Evolutionary conservation across 2,113 vertebrate species (phyloP).

Genomic region (Marmota flaviventris): DNA sequence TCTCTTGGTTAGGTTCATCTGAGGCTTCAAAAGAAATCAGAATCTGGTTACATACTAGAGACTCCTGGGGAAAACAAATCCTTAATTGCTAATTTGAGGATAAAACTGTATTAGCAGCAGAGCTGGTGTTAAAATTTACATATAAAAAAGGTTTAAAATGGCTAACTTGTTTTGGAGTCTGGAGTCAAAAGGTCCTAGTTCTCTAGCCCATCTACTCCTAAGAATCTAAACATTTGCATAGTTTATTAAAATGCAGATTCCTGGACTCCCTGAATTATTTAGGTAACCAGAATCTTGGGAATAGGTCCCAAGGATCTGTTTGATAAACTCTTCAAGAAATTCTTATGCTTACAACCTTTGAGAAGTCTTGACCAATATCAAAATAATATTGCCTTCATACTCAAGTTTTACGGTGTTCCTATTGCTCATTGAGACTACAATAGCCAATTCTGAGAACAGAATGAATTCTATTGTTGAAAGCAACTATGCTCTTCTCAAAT

Average conservation of each 20-base stretch:
- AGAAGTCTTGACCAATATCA: slow-evolving; percentile 31
- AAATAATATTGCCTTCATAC: neutral
- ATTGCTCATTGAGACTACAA: neutral
- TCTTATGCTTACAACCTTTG: neutral
- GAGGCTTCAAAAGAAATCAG: slow-evolving; percentile 13
- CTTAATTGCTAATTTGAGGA: slow-evolving; percentile 34
- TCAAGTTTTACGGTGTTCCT: neutral
- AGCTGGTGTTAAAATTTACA: slow-evolving; percentile 54
- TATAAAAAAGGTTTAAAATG: slow-evolving; percentile 44
- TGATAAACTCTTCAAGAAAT: slow-evolving; percentile 37
- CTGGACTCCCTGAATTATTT: neutral
- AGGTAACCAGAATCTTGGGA: slow-evolving; percentile 3
- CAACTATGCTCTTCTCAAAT: slow-evolving; percentile 50
- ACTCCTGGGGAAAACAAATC: neutral
- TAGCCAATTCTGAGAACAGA: neutral
- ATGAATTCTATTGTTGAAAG: slow-evolving; percentile 52
- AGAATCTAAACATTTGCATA: neutral
- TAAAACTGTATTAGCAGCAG: slow-evolving; percentile 22
- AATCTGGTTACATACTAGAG: neutral
- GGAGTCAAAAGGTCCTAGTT: slow-evolving; percentile 34
- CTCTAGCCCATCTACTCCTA: neutral
- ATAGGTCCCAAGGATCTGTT: slow-evolving; percentile 9
- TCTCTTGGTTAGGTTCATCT: neutral
- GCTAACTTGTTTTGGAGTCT: neutral
- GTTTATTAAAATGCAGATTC: slow-evolving; percentile 58